Evolutionary conservation across 2,113 vertebrate species (phyloP).

Genomic region (Tapirus terrestris): DNA sequence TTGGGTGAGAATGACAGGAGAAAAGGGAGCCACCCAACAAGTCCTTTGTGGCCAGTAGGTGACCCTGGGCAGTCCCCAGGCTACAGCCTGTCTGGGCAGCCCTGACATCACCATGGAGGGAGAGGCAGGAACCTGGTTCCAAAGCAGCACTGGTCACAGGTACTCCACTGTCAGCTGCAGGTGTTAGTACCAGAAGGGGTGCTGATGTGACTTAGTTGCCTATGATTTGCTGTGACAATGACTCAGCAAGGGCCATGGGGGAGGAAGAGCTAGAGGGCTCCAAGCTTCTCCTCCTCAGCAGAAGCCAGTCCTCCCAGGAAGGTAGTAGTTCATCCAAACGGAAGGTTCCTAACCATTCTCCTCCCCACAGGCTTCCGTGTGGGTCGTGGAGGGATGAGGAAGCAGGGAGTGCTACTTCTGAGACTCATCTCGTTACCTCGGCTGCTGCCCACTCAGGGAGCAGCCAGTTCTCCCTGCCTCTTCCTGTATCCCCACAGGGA

Average conservation of each 20-base stretch:
- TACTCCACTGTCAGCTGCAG: neutral
- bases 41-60: neutral
- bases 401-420: neutral
- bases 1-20: neutral
- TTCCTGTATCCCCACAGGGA: neutral
- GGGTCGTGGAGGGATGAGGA: neutral
- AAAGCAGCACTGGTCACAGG: neutral
- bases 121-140: neutral
- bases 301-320: neutral
- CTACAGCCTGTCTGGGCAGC: neutral
- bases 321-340: no score
- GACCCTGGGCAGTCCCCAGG: neutral
- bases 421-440: neutral
- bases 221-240: neutral
- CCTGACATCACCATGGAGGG: neutral
- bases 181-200: neutral
- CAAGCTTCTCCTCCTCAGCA: neutral
- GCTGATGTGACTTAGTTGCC: neutral
- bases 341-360: neutral
- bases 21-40: neutral
- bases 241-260: neutral
- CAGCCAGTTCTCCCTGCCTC: neutral
- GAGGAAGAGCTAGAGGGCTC: neutral
- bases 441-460: neutral
- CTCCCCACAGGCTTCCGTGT: neutral